These are phyloP conservation scores for Eristalis intricaria DNA, from an alignment of 2,888 invertebrate species.

Conservation along the genomic window DNA sequence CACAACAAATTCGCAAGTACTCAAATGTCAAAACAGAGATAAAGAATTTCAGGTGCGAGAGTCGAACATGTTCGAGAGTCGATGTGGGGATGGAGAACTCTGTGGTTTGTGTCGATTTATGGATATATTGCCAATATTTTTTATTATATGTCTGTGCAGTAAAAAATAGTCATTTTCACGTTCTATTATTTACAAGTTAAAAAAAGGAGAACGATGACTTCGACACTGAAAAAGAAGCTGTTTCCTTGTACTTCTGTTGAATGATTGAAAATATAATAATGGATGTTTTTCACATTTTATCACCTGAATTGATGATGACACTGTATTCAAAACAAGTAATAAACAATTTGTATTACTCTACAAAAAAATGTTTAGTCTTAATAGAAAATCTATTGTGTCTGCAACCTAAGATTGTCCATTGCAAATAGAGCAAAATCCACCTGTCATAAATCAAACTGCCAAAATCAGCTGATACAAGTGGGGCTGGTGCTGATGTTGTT, in stretches of 20 bases:
- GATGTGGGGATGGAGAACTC: background rate
- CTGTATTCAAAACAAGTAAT: no score
- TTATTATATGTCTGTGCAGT: no score
- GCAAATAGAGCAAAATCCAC: background rate
- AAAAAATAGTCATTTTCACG: no score
- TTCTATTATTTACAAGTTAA: no score
- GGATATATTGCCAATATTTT: no score
- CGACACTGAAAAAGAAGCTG: no score
- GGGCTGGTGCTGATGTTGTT: background rate
- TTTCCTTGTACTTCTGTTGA: no score
- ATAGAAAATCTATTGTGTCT: background rate
- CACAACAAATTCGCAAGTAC: background rate
- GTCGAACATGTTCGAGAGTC: background rate
- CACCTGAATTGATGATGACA: no score
- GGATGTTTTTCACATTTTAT: no score
- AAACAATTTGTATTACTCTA: no score
- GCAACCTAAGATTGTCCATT: constrained; percentile 45
- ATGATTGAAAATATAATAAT: no score
- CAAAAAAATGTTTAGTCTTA: background rate
- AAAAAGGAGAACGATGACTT: no score
- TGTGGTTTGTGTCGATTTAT: background rate
- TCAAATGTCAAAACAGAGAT: constrained; percentile 6
- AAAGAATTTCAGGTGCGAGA: background rate
- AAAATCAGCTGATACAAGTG: constrained; percentile 46
- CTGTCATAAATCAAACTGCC: constrained; percentile 52